Evolutionary conservation across 35 echinoderm and acorn worm genomes (phyloP), one percentile per base, ranked within the genome.

Genomic region (Patiria miniata): DNA sequence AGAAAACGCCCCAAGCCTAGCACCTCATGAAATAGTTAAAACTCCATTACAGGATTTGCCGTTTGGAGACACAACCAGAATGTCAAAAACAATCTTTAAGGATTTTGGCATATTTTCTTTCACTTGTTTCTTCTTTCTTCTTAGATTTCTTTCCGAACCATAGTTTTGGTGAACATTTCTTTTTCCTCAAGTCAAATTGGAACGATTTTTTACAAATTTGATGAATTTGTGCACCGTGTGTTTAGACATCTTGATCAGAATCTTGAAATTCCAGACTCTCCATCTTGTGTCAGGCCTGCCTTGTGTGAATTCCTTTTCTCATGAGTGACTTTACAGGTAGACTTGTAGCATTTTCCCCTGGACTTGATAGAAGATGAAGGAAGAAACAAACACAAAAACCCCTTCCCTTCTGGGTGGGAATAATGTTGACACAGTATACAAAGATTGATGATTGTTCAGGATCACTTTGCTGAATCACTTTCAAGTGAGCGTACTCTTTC

Each of bases 341-440:
- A 73, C 65, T 73, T 73, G 65, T 23, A 73, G 65, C 65, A 73
- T 73, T 73, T 30, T 10, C 34, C 34, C 65, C 29, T 73, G 65
- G 65, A 26, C 34, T 23, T 73, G 26, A 73, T 12, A 28, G 34
- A 73, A 12, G 14, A 28, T 14, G 57, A 60, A 28, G 33, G 34
- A 73, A 23, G 29, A 9, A 73, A 73, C 65, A 73, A 18, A 73
- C 65, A 34, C 21, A 73, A 73, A 10, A 23, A 73, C 26, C 26
- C 65, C 26, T 34, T 60, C 28, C 65, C 65, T 23, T 73, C 34
- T 34, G 10, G 65, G 65, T 26, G 23, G 65, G 65, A 73, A 73
- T 73, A 73, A 73, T 73, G 65, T 30, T 73, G 65, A 73, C 65
- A 73, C 65, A 73, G 23, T 73, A 9, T 73, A 73, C 65, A 73